Base-by-base conservation (phyloP, 2,888 invertebrate genomes). In the Cerastis rubricosa region DNA sequence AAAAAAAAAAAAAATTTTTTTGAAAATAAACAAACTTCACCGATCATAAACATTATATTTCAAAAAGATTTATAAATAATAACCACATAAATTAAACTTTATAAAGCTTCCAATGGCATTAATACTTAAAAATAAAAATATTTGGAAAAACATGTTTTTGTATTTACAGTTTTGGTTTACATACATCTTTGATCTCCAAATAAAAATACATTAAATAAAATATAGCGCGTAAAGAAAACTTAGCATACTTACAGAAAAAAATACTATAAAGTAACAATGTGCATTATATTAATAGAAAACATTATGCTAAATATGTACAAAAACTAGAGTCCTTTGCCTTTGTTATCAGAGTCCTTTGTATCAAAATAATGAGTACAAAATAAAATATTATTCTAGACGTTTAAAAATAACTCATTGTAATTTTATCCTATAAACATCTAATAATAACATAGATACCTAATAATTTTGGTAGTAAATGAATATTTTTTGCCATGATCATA, bases 31-130 rank as follows among this genome's bases (percentile, higher is more conserved):
- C 49, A 54, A 61, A 45, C 6, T 12, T n/a, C 51, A 61, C 19
- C 19, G 25, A 51, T 65, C 35, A 74, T 66, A 85, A 70, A 74
- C n/a, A 64, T 72, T 85, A 70, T 85, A 85, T 43, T 43, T 64
- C 7, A 3, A 71, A 64, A 54, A 51, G 19, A 65, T 79, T 73
- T 76, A 70, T 70, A 85, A 74, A 81, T 70, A 71, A 67, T 63
- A 59, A 72, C 25, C 69, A 25, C 63, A 54, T 66, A 83, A 71
- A 65, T 73, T 22, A 72, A 63, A 74, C n/a, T 81, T 71, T 71
- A 69, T 25, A 84, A 84, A 84, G 83, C 85, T 84, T 85, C 65
- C 57, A 85, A 84, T 84, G 83, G 83, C 83, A 71, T 80, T 81
- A 71, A 65, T 63, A 73, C 81, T 80, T 76, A 84, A 40, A 71